Evolutionary conservation across 2,888 invertebrate genomes (phyloP), one percentile per base, ranked within the genome.

Genomic region (Andrena haemorrhoa): DNA sequence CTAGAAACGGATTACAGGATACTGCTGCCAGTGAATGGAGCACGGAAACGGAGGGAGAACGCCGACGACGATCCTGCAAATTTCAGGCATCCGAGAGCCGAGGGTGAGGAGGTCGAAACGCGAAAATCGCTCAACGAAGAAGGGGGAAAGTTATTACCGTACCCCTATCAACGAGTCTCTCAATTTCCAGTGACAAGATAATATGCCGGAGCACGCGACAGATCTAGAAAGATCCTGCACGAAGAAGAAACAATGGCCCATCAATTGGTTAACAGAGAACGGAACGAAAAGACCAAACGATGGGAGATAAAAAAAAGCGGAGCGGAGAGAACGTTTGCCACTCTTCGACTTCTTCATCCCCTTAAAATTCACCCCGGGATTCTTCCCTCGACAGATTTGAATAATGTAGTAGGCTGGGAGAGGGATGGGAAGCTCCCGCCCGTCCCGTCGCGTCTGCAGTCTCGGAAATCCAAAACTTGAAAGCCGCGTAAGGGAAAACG

Each of bases 281-380:
- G 10, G 12, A 26, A 16, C n/a, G 61, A 31, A 23, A 29, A 49
- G 7, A n/a, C 8, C 47, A 35, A 47, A 20, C 35, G 49, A 23
- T 41, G n/a, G 35, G 49, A 20, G 12, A 33, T 29, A 53, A 53
- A 10, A 47, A 53, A 60, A 51, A 16, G 31, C 60, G 47, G 31
- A 41, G 58, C 31, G 53, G 51, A 33, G 65, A 41, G 35, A 33
- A 74, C 68, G 82, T 78, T 73, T 73, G 83, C 78, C 70, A 69
- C 61, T 79, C 79, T 78, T 75, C 80, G 84, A 86, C 87, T 83
- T 75, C 79, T 88, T 83, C 84, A 69, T 83, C 82, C 89, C 83
- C 79, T 88, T 86, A 85, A 89, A 87, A 90, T 86, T 89, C 87
- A 89, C 79, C 88, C 84, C 66, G 82, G 71, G 80, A 83, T 88